These are phyloP conservation scores for Sebastes iracundus DNA, from an alignment of 2,797 vertebrate genomes.

Conservation along the genomic window DNA sequence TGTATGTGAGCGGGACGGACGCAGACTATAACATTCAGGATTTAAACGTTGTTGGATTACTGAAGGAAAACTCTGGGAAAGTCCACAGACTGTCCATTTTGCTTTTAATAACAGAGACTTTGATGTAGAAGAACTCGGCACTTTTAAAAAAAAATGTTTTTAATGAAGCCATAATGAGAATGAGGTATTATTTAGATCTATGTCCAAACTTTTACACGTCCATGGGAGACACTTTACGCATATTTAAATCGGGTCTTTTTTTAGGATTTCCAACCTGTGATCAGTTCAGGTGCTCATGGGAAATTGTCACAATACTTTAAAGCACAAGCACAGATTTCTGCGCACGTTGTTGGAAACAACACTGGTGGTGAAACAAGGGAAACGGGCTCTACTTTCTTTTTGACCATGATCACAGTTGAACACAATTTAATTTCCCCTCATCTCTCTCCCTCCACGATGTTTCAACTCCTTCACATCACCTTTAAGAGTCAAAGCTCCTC, in stretches of 20 bases:
- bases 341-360: conserved; percentile 9
- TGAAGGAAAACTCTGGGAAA: background rate
- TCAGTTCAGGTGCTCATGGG: conserved; percentile 10
- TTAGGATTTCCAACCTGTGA: background rate
- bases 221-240: background rate
- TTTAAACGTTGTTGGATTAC: background rate
- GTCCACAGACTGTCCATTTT: background rate
- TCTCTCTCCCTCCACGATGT: background rate
- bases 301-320: background rate
- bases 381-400: background rate
- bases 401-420: background rate
- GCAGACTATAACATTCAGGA: background rate
- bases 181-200: conserved; percentile 14
- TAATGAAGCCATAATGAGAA: conserved; percentile 69
- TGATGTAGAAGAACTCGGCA: conserved; percentile 53
- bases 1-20: conserved; percentile 84
- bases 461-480: background rate
- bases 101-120: conserved; percentile 29
- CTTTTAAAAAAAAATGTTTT: conserved; percentile 56
- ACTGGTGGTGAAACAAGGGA: background rate
- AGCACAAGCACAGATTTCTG: conserved; percentile 31
- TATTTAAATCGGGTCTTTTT: background rate
- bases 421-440: background rate
- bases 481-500: background rate
- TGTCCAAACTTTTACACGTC: background rate